A percentile compares a stretch with the other conserved stretches of the same genome.
These are phyloP conservation scores for Brachyhypopomus gauderio DNA, from an alignment of 2,113 vertebrate species.

Conservation along the genomic window DNA sequence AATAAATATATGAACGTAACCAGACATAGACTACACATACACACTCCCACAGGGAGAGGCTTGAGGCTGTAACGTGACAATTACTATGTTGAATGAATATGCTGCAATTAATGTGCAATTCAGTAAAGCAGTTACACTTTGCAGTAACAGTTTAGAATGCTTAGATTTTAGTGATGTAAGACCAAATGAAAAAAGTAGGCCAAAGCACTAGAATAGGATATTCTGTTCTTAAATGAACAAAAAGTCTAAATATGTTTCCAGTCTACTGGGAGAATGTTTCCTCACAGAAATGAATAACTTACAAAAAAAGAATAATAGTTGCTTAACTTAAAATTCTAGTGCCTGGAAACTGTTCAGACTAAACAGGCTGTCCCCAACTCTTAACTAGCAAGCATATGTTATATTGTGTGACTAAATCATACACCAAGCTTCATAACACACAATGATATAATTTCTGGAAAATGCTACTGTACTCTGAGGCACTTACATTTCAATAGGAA, in stretches of 20 bases:
- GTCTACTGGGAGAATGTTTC: constrained; percentile 15
- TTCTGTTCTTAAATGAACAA: too few species aligned
- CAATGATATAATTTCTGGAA: not conserved
- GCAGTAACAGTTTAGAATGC: constrained; percentile 31
- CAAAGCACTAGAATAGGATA: constrained; percentile 17
- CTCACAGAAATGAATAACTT: constrained; percentile 16
- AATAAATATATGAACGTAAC: too few species aligned
- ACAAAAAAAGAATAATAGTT: constrained; percentile 5
- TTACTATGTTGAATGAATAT: too few species aligned
- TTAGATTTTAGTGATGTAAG: constrained; percentile 31
- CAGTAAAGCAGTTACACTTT: constrained; percentile 1
- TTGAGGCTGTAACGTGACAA: too few species aligned
- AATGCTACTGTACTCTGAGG: not conserved
- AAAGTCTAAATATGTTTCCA: constrained; percentile 30
- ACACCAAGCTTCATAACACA: too few species aligned
- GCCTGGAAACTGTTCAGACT: constrained; percentile 25
- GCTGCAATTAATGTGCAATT: not conserved
- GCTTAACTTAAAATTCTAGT: not conserved
- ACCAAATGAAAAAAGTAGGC: constrained; percentile 14
- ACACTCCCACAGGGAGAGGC: too few species aligned
- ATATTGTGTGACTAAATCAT: constrained; percentile 22
- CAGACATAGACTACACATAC: too few species aligned
- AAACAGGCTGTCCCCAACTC: not conserved
- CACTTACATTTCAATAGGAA: not conserved
- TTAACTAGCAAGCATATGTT: constrained; percentile 38